Evolutionary conservation across 2,888 invertebrate genomes (phyloP).

Genomic region (Chelonus formosanus): DNA sequence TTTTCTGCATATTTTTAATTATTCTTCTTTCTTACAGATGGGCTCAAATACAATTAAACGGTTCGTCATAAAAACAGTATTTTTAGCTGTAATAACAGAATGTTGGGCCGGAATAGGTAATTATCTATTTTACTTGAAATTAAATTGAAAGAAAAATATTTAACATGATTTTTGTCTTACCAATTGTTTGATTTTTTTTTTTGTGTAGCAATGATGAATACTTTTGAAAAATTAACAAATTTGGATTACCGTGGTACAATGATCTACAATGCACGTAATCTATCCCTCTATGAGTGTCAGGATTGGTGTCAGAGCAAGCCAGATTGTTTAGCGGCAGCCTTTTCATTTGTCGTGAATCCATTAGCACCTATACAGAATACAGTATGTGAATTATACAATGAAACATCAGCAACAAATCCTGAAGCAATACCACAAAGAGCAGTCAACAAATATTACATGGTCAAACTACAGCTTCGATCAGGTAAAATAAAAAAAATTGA

Average conservation of each 20-base stretch:
- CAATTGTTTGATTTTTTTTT: background rate
- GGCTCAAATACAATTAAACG: no score
- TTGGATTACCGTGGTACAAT: constrained; percentile 90
- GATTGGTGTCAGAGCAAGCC: constrained; percentile 94
- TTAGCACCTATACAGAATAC: constrained; percentile 92
- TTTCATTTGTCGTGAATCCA: constrained; percentile 93
- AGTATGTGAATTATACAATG: constrained; percentile 89
- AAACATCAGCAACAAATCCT: constrained; percentile 90
- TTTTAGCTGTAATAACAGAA: no score
- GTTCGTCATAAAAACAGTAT: no score
- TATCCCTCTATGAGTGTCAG: constrained; percentile 92
- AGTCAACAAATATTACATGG: constrained; percentile 95
- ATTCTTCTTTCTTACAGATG: no score
- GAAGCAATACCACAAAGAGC: constrained; percentile 82
- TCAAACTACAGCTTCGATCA: constrained; percentile 87
- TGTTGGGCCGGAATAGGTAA: constrained; percentile 33
- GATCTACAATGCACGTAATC: constrained; percentile 90
- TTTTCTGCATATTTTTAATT: no score
- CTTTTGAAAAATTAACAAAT: constrained; percentile 93
- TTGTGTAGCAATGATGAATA: constrained; percentile 75
- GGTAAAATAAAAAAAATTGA: constrained; percentile 59
- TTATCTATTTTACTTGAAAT: background rate
- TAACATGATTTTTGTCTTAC: background rate
- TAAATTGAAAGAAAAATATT: background rate
- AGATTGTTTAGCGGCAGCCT: constrained; percentile 91